These are phyloP conservation scores for Pristionchus arcanus DNA, from an alignment of 2,888 invertebrate species.

Conservation along the genomic window DNA sequence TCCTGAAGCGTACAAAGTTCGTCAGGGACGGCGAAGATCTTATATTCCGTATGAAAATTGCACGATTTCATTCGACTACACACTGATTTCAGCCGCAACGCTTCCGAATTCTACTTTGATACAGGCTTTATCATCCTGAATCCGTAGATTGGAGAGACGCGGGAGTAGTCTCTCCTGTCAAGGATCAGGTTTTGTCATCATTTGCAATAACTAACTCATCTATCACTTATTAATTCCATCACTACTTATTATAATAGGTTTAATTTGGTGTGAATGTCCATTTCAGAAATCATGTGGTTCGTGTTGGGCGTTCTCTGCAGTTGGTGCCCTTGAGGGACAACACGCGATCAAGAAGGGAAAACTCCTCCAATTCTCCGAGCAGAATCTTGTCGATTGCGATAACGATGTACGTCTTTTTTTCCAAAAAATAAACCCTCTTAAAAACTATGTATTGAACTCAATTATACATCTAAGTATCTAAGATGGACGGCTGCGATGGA, in stretches of 20 bases:
- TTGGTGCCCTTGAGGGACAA: conserved; percentile 47
- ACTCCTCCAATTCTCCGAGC: conserved; percentile 77
- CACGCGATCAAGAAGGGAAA: neutral
- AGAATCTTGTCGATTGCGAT: conserved; percentile 81
- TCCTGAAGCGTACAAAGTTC: too few relatives aligned
- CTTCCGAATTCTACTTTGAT: neutral
- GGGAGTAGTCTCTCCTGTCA: neutral
- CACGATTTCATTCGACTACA: neutral
- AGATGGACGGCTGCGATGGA: conserved; percentile 78
- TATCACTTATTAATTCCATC: too few relatives aligned
- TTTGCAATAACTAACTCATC: too few relatives aligned
- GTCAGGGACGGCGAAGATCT: too few relatives aligned
- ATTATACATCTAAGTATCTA: too few relatives aligned
- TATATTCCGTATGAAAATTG: too few relatives aligned
- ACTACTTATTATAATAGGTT: too few relatives aligned
- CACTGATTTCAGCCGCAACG: too few relatives aligned
- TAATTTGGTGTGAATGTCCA: too few relatives aligned
- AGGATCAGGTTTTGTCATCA: neutral
- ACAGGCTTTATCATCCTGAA: neutral
- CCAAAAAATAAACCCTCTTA: neutral
- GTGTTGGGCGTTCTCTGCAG: conserved; percentile 54
- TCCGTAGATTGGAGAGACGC: neutral
- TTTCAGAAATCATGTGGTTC: conserved; percentile 1
- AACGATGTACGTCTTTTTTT: neutral
- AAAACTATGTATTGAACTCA: too few relatives aligned